Evolutionary conservation across 2,888 invertebrate species (phyloP).

Genomic region (Ptycholaimellus sp.): DNA sequence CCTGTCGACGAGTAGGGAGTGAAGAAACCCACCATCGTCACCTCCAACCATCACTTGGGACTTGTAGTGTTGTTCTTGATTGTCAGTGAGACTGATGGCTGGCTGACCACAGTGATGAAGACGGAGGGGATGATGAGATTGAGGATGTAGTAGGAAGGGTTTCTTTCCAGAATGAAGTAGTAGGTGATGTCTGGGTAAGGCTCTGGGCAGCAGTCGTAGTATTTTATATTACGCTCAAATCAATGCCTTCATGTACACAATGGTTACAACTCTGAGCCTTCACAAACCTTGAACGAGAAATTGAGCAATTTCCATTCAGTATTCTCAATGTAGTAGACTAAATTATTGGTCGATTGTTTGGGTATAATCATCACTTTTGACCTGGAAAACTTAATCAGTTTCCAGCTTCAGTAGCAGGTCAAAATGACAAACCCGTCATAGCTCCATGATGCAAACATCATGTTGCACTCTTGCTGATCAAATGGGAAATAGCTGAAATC

Average conservation of each 20-base stretch:
- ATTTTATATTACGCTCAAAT: slow-evolving; percentile 4
- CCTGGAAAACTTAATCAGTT: too few species aligned
- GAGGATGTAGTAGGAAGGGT: slow-evolving; percentile 8
- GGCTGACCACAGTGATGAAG: slow-evolving; percentile 7
- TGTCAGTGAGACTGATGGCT: too few species aligned
- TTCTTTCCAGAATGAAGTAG: slow-evolving; percentile 5
- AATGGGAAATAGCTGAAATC: too few species aligned
- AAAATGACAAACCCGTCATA: too few species aligned
- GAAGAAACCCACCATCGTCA: slow-evolving; percentile 8
- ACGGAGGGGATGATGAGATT: slow-evolving; percentile 7
- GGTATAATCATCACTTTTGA: slow-evolving; percentile 4
- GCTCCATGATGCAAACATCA: slow-evolving; percentile 9
- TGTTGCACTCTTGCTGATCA: slow-evolving; percentile 5
- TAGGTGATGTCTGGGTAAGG: slow-evolving; percentile 6
- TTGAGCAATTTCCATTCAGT: slow-evolving; percentile 8
- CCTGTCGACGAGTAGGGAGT: slow-evolving; percentile 7
- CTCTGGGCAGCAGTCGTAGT: slow-evolving; percentile 6
- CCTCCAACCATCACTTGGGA: too few species aligned
- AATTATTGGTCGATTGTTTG: not conserved
- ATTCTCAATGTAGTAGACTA: slow-evolving; percentile 7
- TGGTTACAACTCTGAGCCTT: too few species aligned
- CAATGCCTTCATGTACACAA: too few species aligned
- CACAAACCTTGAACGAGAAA: not conserved
- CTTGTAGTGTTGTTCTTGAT: too few species aligned
- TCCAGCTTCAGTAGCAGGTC: too few species aligned